Evolutionary conservation across 1,140 invertebrate species (phyloP).

Genomic region (Cydia splendana): DNA sequence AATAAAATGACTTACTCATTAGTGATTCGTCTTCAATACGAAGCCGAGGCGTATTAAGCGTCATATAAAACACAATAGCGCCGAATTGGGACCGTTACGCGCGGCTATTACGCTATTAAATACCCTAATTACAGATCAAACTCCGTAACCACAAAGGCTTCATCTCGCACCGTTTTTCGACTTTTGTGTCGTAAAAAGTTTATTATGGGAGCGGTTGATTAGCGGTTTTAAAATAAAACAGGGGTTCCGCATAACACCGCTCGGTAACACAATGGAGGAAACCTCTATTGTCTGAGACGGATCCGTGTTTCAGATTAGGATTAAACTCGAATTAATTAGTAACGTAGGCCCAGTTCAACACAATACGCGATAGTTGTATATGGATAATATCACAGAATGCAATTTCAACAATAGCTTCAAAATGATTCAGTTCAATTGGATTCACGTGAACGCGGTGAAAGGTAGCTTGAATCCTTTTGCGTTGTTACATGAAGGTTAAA

Average conservation of each 20-base stretch:
- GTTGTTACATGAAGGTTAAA: constrained; percentile 3
- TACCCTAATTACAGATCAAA: constrained; percentile 75
- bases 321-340: constrained; percentile 14
- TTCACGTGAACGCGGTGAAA: constrained; percentile 8
- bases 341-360: background rate
- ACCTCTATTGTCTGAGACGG: constrained; percentile 23
- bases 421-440: background rate
- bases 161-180: constrained; percentile 64
- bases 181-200: constrained; percentile 68
- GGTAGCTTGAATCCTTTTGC: constrained; percentile 5
- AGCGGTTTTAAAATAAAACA: constrained; percentile 68
- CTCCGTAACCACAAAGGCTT: constrained; percentile 69
- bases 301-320: constrained; percentile 22
- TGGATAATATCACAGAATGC: background rate
- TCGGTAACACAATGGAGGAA: constrained; percentile 27
- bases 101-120: constrained; percentile 68
- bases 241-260: constrained; percentile 48
- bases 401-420: constrained; percentile 3
- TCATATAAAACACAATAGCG: constrained; percentile 58
- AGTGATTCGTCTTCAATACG: constrained; percentile 52
- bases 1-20: constrained; percentile 40
- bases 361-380: background rate
- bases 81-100: constrained; percentile 68
- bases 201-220: constrained; percentile 57
- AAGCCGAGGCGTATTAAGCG: constrained; percentile 51